phyloP scores from a whole-genome alignment of 2,797 vertebrate species.

The Phalanger gymnotis region DNA sequence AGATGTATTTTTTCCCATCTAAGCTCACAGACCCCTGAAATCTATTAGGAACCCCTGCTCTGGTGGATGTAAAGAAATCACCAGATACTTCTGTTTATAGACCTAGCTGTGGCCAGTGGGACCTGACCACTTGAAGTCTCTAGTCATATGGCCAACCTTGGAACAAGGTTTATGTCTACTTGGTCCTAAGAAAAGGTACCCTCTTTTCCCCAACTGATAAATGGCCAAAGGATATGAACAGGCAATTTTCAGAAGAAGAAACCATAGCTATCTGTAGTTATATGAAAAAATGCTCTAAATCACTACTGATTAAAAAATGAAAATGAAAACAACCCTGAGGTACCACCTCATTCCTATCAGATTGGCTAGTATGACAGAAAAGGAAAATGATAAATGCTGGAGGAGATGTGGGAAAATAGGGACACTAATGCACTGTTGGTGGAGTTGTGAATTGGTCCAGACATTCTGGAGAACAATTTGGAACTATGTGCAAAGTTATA shows the following conservation, averaged over 20 bases:
- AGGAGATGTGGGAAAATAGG: not conserved
- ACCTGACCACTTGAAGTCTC: not conserved
- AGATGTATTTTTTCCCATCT: not conserved
- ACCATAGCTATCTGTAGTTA: not conserved
- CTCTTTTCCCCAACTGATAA: not conserved
- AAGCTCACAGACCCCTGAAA: not conserved
- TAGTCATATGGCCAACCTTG: not conserved
- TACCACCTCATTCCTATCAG: not conserved
- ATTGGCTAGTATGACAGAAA: not conserved
- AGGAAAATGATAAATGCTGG: not conserved
- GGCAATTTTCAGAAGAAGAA: not conserved
- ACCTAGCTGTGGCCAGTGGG: not conserved
- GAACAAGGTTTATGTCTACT: too few relatives aligned
- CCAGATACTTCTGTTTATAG: not conserved
- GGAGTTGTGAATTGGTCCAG: too few relatives aligned
- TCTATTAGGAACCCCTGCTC: not conserved
- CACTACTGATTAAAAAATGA: not conserved
- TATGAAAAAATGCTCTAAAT: not conserved
- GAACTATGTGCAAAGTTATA: too few relatives aligned
- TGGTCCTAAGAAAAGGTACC: too few relatives aligned
- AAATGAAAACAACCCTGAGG: not conserved
- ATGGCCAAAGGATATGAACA: not conserved
- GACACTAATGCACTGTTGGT: too few relatives aligned
- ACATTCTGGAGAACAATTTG: too few relatives aligned
- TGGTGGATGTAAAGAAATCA: not conserved